These are phyloP conservation scores for Aphelenchoides besseyi DNA, from an alignment of 1,140 invertebrate genomes.

Conservation along the genomic window DNA sequence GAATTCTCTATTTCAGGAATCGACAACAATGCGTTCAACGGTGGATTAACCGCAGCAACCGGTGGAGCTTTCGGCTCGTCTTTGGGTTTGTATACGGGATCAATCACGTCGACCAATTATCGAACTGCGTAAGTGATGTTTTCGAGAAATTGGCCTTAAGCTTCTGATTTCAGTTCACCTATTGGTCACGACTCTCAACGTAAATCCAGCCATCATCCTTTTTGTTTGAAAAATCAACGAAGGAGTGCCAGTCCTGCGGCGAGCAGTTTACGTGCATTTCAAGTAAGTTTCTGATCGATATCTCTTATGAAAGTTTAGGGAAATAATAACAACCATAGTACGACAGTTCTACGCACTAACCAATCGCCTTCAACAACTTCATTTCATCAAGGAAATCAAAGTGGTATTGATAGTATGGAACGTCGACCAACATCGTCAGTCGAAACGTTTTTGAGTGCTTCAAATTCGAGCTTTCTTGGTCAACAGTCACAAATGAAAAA, in stretches of 20 bases:
- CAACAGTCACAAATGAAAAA: background rate
- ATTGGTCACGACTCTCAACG: background rate
- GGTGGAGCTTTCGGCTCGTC: slow-evolving; percentile 25
- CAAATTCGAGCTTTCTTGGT: background rate
- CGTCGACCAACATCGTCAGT: slow-evolving; percentile 29
- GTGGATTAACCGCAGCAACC: background rate
- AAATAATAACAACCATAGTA: slow-evolving; percentile 23
- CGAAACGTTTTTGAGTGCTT: slow-evolving; percentile 26
- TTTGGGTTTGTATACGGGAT: slow-evolving; percentile 21
- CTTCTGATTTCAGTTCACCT: background rate
- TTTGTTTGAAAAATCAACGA: slow-evolving; percentile 13
- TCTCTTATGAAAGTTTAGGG: background rate
- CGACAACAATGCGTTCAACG: slow-evolving; percentile 26
- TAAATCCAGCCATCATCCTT: slow-evolving; percentile 19
- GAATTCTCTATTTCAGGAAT: background rate
- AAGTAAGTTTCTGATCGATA: background rate
- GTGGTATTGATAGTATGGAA: slow-evolving; percentile 28
- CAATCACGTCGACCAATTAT: background rate
- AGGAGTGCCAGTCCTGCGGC: slow-evolving; percentile 27
- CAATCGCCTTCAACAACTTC: slow-evolving; percentile 17
- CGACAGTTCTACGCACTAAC: background rate
- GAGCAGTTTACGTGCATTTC: slow-evolving; percentile 25
- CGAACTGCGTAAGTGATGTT: too few species aligned
- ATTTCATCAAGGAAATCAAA: slow-evolving; percentile 20
- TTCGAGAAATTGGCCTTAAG: too few species aligned